Evolutionary conservation across 2,888 invertebrate genomes (phyloP), one percentile per base, ranked within the genome.

Genomic region (Pteria penguin): DNA sequence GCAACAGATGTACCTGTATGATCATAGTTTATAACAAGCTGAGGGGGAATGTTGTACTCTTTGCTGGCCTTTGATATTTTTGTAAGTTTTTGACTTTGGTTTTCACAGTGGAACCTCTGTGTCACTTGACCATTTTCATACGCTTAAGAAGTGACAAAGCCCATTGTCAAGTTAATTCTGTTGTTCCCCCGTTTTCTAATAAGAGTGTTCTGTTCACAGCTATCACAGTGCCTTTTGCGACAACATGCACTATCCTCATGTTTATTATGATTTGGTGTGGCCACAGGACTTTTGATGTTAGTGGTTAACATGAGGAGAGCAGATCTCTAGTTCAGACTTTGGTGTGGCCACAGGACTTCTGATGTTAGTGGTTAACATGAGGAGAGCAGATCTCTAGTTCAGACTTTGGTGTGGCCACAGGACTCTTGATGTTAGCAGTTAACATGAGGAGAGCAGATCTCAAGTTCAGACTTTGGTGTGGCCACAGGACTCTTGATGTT

Each of bases 101-200:
- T 18, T 45, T 45, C 18, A 18, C 45, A 0, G 1, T 45, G 18
- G 45, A 45, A 45, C 45, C 45, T 8, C 69, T 45, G 27, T 62
- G 22, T 3, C 62, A 31, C 62, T 71, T 62, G 0, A 71, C 61
- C 5, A 70, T 32, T n/a, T 70, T 26, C 45, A 61, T 61, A 26
- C 70, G 8, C 4, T 52, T 52, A 29, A 66, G 27, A 11, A 66
- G 45, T n/a, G n/a, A n/a, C n/a, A n/a, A n/a, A 26, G 61, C 31
- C 52, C 70, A 71, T 24, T 45, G 36, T 26, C 62, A 11, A n/a
- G 61, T 71, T 26, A 71, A 52, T 18, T 60, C n/a, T 62, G 62
- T 71, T 22, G 36, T 26, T 14, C 63, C 33, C n/a, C 26, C 33
- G 57, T 72, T 57, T 33, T 65, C 29, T 52, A 24, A n/a, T 18